Evolutionary conservation across 2,888 invertebrate species (phyloP).

Genomic region (Drosophila kambysellisi): DNA sequence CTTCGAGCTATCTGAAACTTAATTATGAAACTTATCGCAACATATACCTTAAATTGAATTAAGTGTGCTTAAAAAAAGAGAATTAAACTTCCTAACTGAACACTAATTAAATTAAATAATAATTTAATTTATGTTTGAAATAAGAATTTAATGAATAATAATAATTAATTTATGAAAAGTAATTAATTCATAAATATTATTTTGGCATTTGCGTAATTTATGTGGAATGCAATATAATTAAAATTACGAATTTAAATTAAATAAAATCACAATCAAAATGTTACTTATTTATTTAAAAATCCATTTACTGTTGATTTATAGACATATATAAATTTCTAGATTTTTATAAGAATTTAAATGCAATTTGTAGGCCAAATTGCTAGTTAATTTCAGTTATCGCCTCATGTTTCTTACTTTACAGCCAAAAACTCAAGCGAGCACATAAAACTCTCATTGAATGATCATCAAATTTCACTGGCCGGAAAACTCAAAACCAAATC

Average conservation of each 20-base stretch:
- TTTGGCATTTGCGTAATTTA: neutral
- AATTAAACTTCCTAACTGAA: neutral
- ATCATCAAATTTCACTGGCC: constrained; percentile 18
- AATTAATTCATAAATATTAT: neutral
- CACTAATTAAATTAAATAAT: neutral
- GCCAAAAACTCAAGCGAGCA: too few species aligned
- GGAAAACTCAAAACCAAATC: constrained; percentile 7
- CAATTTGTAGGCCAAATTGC: neutral
- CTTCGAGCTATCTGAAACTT: constrained; percentile 14
- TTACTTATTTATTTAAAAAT: neutral
- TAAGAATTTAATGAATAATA: neutral
- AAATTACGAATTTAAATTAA: neutral
- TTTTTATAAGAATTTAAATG: neutral
- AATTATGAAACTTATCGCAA: constrained; percentile 5
- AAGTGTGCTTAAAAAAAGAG: neutral
- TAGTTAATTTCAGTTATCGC: neutral
- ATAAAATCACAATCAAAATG: neutral
- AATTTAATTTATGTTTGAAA: neutral
- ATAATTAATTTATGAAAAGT: too few species aligned
- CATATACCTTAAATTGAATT: neutral
- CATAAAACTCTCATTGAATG: neutral
- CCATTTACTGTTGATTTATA: neutral
- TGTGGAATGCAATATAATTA: neutral
- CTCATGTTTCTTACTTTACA: neutral
- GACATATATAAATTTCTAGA: neutral